These are phyloP conservation scores for Pandemis cinnamomeana DNA, from an alignment of 2,888 invertebrate species.

Conservation along the genomic window DNA sequence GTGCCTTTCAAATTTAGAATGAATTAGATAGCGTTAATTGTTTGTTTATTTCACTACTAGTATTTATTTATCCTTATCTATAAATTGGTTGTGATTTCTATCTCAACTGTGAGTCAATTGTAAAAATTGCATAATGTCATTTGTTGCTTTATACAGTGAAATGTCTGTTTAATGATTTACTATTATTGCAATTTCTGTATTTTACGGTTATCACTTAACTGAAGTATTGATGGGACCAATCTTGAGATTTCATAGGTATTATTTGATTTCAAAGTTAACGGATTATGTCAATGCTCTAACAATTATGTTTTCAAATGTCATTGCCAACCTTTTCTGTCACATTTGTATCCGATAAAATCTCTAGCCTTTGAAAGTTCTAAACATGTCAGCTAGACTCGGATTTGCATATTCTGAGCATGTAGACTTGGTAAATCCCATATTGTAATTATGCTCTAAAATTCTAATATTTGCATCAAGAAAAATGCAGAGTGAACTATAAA, in stretches of 20 bases:
- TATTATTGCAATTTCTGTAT: neutral
- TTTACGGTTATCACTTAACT: neutral
- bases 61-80: neutral
- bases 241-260: neutral
- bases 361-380: neutral
- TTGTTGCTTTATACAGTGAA: neutral
- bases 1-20: neutral
- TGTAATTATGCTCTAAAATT: too few species aligned
- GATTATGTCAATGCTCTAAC: neutral
- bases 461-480: neutral
- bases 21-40: neutral
- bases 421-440: neutral
- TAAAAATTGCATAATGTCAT: neutral
- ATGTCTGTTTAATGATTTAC: neutral
- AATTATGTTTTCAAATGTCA: neutral
- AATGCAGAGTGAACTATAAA: too few species aligned
- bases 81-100: neutral
- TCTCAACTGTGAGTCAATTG: neutral
- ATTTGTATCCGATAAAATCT: neutral
- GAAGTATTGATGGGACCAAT: neutral
- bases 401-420: neutral
- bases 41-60: neutral
- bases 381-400: neutral
- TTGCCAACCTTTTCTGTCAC: neutral
- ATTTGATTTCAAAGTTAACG: neutral